Conservation (phyloP, 2,888 invertebrate genomes). For the Urechis unicinctus region DNA sequence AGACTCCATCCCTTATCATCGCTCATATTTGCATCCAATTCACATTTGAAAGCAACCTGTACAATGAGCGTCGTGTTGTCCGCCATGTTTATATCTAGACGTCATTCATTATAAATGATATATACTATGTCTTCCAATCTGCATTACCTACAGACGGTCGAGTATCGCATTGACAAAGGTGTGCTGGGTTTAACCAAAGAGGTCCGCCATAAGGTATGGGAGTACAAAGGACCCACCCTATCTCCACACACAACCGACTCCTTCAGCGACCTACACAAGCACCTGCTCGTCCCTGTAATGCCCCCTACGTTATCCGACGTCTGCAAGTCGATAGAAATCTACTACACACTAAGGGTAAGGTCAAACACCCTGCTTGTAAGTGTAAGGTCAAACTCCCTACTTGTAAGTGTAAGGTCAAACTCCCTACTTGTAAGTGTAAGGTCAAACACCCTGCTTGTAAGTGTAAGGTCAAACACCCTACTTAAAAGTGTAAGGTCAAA, state of each 20-base stretch:
- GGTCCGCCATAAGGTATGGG: conserved; percentile 63
- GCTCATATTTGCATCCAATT: no score
- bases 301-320: conserved; percentile 65
- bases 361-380: not conserved
- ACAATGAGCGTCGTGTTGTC: no score
- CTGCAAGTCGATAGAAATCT: conserved; percentile 66
- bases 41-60: no score
- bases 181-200: conserved; percentile 68
- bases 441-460: not conserved
- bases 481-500: no score
- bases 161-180: conserved; percentile 70
- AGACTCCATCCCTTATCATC: no score
- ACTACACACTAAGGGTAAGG: conserved; percentile 65
- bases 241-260: conserved; percentile 55
- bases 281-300: conserved; percentile 65
- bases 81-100: no score
- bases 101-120: no score
- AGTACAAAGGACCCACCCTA: conserved; percentile 64
- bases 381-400: no score
- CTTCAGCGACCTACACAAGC: conserved; percentile 35
- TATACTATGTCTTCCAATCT: not conserved
- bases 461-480: no score
- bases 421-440: conserved; percentile 65
- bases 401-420: no score
- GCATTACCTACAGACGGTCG: conserved; percentile 61